Conservation (phyloP, 1,140 invertebrate genomes). For the Lordiphosa mommai region DNA sequence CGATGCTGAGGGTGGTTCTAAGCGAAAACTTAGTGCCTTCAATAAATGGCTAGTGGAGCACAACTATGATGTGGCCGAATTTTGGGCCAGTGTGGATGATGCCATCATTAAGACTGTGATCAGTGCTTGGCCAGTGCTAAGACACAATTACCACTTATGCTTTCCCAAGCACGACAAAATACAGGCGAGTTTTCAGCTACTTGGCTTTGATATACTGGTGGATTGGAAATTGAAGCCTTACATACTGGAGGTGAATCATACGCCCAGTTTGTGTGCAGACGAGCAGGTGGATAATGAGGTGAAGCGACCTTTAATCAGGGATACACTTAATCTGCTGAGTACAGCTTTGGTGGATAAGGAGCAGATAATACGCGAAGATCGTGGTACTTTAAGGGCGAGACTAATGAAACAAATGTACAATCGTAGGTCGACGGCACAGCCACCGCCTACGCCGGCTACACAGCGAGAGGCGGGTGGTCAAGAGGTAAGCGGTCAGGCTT, state of each 20-base stretch:
- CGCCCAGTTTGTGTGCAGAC: slow-evolving; percentile 93
- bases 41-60: slow-evolving; percentile 87
- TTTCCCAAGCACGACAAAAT: slow-evolving; percentile 91
- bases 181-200: slow-evolving; percentile 92
- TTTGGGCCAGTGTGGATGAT: slow-evolving; percentile 92
- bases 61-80: slow-evolving; percentile 85
- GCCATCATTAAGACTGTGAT: slow-evolving; percentile 94
- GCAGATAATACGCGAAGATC: slow-evolving; percentile 87
- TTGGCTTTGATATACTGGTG: slow-evolving; percentile 94
- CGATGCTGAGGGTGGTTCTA: slow-evolving; percentile 88
- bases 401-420: slow-evolving; percentile 31
- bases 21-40: slow-evolving; percentile 90
- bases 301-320: slow-evolving; percentile 88
- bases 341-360: slow-evolving; percentile 88
- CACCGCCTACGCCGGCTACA: neutral
- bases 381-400: slow-evolving; percentile 46
- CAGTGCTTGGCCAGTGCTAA: slow-evolving; percentile 91
- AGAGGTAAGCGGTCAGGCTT: slow-evolving; percentile 22
- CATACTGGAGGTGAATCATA: slow-evolving; percentile 94
- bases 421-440: slow-evolving; percentile 82
- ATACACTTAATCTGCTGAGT: slow-evolving; percentile 91
- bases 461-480: neutral
- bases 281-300: slow-evolving; percentile 90
- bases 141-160: slow-evolving; percentile 92
- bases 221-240: slow-evolving; percentile 91